These are phyloP conservation scores for Kradibia gibbosae DNA, from an alignment of 1,140 invertebrate species.

Conservation along the genomic window DNA sequence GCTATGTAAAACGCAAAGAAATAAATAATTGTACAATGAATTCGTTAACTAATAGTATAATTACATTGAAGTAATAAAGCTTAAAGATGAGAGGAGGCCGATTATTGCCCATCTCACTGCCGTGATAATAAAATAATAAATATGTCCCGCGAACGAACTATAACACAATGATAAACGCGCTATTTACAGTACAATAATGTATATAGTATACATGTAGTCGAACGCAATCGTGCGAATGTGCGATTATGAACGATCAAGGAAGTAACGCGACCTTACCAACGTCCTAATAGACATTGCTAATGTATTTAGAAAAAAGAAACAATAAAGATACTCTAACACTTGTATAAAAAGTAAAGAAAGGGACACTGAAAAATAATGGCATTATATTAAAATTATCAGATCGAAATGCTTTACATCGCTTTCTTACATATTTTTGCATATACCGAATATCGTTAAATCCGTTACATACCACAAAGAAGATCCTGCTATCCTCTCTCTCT, in stretches of 20 bases:
- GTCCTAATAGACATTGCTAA: slow-evolving; percentile 40
- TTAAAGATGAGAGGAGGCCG: slow-evolving; percentile 42
- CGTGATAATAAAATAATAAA: slow-evolving; percentile 62
- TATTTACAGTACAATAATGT: slow-evolving; percentile 52
- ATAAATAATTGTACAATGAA: slow-evolving; percentile 56
- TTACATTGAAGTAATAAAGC: slow-evolving; percentile 51
- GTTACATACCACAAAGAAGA: slow-evolving; percentile 22
- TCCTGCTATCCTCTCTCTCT: slow-evolving; percentile 10
- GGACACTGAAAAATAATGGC: slow-evolving; percentile 39
- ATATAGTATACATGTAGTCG: slow-evolving; percentile 51
- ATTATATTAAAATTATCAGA: slow-evolving; percentile 42
- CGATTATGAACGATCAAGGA: slow-evolving; percentile 52
- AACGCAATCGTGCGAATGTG: slow-evolving; percentile 49
- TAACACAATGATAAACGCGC: slow-evolving; percentile 67
- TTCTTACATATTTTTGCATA: slow-evolving; percentile 28
- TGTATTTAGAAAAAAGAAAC: slow-evolving; percentile 36
- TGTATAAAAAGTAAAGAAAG: slow-evolving; percentile 47
- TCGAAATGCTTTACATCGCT: slow-evolving; percentile 39
- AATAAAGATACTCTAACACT: slow-evolving; percentile 29
- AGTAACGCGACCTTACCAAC: slow-evolving; percentile 50
- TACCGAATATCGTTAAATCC: slow-evolving; percentile 2
- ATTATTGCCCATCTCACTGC: slow-evolving; percentile 35
- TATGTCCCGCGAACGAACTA: slow-evolving; percentile 61
- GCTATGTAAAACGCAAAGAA: slow-evolving; percentile 45
- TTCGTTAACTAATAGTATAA: slow-evolving; percentile 52